Conservation (phyloP, 2,797 vertebrate species). For the Natrix natrix region DNA sequence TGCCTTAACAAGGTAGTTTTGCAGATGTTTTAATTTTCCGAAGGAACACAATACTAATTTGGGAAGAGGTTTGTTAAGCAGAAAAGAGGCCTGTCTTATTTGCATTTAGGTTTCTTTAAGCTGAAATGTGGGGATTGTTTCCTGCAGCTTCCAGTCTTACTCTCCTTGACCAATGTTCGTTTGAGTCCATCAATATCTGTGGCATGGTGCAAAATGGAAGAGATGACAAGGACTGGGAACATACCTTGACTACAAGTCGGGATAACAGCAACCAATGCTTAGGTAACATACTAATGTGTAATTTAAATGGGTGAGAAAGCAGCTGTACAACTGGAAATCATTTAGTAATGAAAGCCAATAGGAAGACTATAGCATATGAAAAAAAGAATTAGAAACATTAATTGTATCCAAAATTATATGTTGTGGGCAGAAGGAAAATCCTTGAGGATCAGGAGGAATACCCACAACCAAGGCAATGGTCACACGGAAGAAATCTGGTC, state of each 20-base stretch:
- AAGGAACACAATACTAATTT: neutral
- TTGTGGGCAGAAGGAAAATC: neutral
- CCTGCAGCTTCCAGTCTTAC: constrained; percentile 75
- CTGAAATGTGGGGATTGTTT: neutral
- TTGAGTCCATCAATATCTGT: constrained; percentile 80
- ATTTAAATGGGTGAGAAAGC: neutral
- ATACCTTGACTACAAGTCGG: constrained; percentile 54
- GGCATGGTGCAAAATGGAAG: constrained; percentile 80
- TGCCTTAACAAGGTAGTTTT: neutral
- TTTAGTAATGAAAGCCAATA: neutral
- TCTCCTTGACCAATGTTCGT: constrained; percentile 81
- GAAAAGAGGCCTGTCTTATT: neutral
- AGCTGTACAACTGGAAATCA: neutral
- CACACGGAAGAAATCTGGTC: neutral
- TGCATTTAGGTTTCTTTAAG: neutral
- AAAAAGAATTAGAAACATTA: neutral
- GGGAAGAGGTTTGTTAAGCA: neutral
- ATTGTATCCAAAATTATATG: neutral
- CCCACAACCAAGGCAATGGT: neutral
- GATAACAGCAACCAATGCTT: constrained; percentile 77
- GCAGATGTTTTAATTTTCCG: too few species aligned
- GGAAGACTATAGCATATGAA: too few species aligned
- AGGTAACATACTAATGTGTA: constrained; percentile 61
- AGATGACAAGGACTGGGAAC: constrained; percentile 77
- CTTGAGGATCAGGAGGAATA: neutral